Evolutionary conservation across 1,140 invertebrate genomes (phyloP).

Genomic region (Bombus consobrinus): DNA sequence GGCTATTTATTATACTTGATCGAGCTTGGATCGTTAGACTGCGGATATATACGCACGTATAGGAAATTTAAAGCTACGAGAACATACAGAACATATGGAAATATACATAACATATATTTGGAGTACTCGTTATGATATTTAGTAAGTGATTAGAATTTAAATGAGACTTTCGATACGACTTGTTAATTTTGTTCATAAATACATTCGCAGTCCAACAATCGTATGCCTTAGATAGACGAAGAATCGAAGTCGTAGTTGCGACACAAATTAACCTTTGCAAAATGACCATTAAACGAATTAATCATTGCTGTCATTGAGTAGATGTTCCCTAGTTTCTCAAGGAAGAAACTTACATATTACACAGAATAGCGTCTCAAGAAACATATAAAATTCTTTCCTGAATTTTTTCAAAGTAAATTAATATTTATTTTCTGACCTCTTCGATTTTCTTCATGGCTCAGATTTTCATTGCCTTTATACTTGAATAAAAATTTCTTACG

Average conservation of each 20-base stretch:
- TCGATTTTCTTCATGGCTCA: not conserved
- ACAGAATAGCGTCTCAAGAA: not conserved
- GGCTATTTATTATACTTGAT: slow-evolving; percentile 7
- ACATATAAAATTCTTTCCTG: not conserved
- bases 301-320: not conserved
- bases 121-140: not conserved
- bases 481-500: not conserved
- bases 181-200: too few relatives aligned
- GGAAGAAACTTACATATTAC: too few relatives aligned
- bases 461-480: not conserved
- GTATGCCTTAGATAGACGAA: not conserved
- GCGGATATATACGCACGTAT: not conserved
- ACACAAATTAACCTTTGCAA: not conserved
- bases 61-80: not conserved
- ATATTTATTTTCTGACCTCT: not conserved
- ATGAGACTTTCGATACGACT: not conserved
- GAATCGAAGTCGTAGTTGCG: not conserved
- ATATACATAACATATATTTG: not conserved
- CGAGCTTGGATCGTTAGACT: not conserved
- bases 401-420: not conserved
- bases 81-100: not conserved
- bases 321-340: not conserved
- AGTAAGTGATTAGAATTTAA: not conserved
- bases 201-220: not conserved
- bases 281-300: not conserved